These are phyloP conservation scores for Casuarius casuarius DNA, from an alignment of 2,113 vertebrate genomes.

Conservation along the genomic window DNA sequence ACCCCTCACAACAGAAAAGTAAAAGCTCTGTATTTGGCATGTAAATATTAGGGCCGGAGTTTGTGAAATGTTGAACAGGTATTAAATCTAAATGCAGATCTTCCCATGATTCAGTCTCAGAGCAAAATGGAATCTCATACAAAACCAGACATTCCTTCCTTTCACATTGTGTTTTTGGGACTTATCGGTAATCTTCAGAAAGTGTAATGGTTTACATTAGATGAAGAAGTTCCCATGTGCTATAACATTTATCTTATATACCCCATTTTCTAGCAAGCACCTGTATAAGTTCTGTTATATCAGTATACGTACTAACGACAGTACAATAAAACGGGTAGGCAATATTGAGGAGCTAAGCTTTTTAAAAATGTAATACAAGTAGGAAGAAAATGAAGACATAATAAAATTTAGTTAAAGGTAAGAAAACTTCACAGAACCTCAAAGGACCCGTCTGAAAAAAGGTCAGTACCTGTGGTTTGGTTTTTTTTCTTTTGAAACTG, in stretches of 20 bases:
- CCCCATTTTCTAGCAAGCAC: neutral
- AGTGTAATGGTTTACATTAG: neutral
- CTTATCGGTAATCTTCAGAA: neutral
- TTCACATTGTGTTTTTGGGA: neutral
- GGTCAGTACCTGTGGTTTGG: neutral
- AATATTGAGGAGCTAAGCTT: neutral
- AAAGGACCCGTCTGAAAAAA: neutral
- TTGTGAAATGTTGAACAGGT: neutral
- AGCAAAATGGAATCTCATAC: neutral
- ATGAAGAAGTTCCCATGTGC: neutral
- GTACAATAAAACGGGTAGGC: neutral
- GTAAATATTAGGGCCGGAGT: neutral
- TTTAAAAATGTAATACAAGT: neutral
- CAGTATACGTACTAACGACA: neutral
- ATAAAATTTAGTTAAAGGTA: neutral
- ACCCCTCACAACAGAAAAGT: neutral
- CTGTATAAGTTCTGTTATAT: neutral
- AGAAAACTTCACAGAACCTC: neutral
- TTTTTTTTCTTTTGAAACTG: neutral
- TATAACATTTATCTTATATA: neutral
- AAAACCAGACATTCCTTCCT: neutral
- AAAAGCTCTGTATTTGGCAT: neutral
- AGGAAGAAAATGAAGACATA: neutral
- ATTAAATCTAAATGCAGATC: neutral
- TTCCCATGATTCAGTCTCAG: neutral